Evolutionary conservation across 2,797 vertebrate genomes (phyloP).

Genomic region (Amphiprion clarkii): DNA sequence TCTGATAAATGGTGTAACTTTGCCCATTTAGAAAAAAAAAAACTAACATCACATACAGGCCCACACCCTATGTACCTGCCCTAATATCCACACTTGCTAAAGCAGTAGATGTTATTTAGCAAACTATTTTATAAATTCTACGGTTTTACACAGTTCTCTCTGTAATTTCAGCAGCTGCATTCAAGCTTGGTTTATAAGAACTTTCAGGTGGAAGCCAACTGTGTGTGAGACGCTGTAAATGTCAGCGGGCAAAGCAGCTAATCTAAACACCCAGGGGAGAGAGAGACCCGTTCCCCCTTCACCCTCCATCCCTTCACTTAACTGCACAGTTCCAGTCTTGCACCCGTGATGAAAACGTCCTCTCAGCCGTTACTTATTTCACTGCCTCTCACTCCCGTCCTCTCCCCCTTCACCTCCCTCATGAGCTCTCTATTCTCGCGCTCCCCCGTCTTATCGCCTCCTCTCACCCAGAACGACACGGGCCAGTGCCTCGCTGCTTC

Average conservation of each 20-base stretch:
- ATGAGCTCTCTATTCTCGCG: constrained; percentile 64
- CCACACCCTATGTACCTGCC: no score
- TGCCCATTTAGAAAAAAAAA: no score
- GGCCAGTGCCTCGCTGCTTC: constrained; percentile 55
- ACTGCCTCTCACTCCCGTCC: constrained; percentile 12
- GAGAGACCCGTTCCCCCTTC: constrained; percentile 11
- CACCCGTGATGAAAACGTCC: constrained; percentile 59
- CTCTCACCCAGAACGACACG: constrained; percentile 64
- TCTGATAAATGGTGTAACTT: no score
- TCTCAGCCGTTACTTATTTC: constrained; percentile 50
- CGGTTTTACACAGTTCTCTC: constrained; percentile 23
- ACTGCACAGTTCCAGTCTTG: constrained; percentile 49
- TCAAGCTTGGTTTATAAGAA: constrained; percentile 13
- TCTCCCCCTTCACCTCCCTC: constrained; percentile 32
- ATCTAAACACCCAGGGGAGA: constrained; percentile 61
- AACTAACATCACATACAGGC: no score
- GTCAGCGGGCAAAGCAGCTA: constrained; percentile 65
- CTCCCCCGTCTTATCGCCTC: constrained; percentile 51
- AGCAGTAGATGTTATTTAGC: not conserved
- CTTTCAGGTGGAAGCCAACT: constrained; percentile 34
- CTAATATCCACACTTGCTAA: not conserved
- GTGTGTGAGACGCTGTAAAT: constrained; percentile 61
- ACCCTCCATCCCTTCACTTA: constrained; percentile 41
- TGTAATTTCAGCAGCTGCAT: constrained; percentile 16
- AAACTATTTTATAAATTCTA: constrained; percentile 3